phyloP scores from a whole-genome alignment of 2,113 vertebrate genomes.

The Oryzias curvinotus region DNA sequence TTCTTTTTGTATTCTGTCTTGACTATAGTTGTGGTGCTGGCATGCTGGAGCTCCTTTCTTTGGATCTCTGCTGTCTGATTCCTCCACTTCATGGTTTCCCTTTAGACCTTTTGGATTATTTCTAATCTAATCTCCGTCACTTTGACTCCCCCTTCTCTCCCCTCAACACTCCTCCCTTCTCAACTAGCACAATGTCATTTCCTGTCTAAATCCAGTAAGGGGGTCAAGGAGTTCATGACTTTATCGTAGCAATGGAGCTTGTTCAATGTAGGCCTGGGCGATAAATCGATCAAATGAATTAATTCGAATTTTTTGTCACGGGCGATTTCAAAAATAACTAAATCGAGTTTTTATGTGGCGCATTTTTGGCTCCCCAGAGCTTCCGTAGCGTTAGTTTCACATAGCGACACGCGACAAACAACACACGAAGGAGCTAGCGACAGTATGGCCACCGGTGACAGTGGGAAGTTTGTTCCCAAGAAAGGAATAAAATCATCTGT shows the following conservation, averaged over 20 bases:
- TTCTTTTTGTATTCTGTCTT: conserved; percentile 12
- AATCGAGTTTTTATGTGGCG: too few relatives aligned
- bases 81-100: conserved; percentile 12
- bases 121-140: conserved; percentile 50
- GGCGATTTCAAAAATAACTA: too few relatives aligned
- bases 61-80: conserved; percentile 32
- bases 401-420: too few relatives aligned
- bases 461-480: too few relatives aligned
- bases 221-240: conserved; percentile 36
- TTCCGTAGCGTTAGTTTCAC: too few relatives aligned
- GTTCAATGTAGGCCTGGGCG: too few relatives aligned
- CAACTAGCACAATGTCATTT: conserved; percentile 54
- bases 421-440: too few relatives aligned
- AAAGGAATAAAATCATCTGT: too few relatives aligned
- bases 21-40: conserved; percentile 9
- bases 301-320: too few relatives aligned
- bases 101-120: conserved; percentile 17
- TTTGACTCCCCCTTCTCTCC: conserved; percentile 14
- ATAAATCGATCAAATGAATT: too few relatives aligned
- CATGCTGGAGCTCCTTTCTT: conserved; percentile 19
- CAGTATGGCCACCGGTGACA: too few relatives aligned
- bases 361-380: too few relatives aligned
- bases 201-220: conserved; percentile 61
- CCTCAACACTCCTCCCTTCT: conserved; percentile 4
- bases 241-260: conserved; percentile 59